Percentiles rank a stretch among this genome's conserved stretches.
Conservation (phyloP, 1,140 invertebrate species). For the Pseudomyrmex gracilis region DNA sequence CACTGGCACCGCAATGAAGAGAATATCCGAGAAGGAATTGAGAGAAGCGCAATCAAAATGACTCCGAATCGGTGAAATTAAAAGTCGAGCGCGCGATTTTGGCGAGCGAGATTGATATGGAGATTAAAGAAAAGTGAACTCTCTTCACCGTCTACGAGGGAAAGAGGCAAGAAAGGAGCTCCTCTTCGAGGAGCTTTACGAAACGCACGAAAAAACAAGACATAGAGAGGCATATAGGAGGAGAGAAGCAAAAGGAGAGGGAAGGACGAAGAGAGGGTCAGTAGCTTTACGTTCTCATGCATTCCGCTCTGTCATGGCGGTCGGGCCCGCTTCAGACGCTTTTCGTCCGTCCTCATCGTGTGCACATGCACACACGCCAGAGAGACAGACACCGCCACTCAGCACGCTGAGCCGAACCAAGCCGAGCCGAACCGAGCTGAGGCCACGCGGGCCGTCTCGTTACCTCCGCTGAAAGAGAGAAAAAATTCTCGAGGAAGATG, state of each 20-base stretch:
- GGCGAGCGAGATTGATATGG: slow-evolving; percentile 76
- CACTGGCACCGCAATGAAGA: slow-evolving; percentile 26
- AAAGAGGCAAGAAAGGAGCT: slow-evolving; percentile 17
- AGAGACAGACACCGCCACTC: slow-evolving; percentile 62
- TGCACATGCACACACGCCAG: slow-evolving; percentile 62
- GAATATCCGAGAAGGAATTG: slow-evolving; percentile 7
- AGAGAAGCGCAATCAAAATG: slow-evolving; percentile 35
- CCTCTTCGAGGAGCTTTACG: slow-evolving; percentile 19
- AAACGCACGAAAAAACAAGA: slow-evolving; percentile 59
- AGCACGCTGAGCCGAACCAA: too few species aligned
- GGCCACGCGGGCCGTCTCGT: slow-evolving; percentile 60
- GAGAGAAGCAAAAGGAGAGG: background rate
- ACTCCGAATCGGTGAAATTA: slow-evolving; percentile 69
- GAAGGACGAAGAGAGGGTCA: slow-evolving; percentile 75
- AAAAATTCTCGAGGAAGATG: slow-evolving; percentile 36
- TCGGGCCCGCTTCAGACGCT: slow-evolving; percentile 77
- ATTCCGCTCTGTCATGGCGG: slow-evolving; percentile 84
- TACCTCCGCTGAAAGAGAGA: slow-evolving; percentile 58
- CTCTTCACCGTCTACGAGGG: background rate
- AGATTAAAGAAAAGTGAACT: slow-evolving; percentile 67
- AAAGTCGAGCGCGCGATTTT: slow-evolving; percentile 68
- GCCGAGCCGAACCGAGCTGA: background rate
- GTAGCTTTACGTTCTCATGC: slow-evolving; percentile 84
- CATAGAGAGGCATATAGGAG: slow-evolving; percentile 49
- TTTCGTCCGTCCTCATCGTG: slow-evolving; percentile 73